Percentiles rank a stretch among this genome's conserved stretches.
Conservation (phyloP, 2,113 vertebrate genomes). For the Rutilus rutilus region DNA sequence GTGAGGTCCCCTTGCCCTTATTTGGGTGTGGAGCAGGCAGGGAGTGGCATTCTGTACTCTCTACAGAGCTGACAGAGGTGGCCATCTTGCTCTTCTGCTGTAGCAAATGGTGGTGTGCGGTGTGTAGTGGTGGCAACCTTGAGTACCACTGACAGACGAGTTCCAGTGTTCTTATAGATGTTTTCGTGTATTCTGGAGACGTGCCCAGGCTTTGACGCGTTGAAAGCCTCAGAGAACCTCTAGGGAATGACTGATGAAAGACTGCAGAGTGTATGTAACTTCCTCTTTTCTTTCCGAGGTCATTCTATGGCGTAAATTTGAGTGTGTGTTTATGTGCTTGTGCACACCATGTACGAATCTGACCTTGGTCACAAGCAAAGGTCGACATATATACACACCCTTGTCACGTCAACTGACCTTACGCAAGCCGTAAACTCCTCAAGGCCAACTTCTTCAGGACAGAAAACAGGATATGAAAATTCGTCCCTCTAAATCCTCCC, state of each 20-base stretch:
- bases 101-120: background rate
- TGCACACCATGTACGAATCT: slow-evolving; percentile 1
- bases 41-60: slow-evolving; percentile 25
- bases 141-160: background rate
- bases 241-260: slow-evolving; percentile 41
- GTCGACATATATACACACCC: slow-evolving; percentile 39
- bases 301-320: slow-evolving; percentile 68
- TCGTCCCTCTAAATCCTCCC: slow-evolving; percentile 71
- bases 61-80: background rate
- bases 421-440: slow-evolving; percentile 66
- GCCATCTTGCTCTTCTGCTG: slow-evolving; percentile 18
- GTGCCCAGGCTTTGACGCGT: slow-evolving; percentile 46
- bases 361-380: slow-evolving; percentile 21
- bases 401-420: slow-evolving; percentile 55
- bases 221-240: slow-evolving; percentile 49
- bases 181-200: slow-evolving; percentile 39
- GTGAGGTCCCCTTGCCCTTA: slow-evolving; percentile 58
- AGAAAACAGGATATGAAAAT: slow-evolving; percentile 75
- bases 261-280: slow-evolving; percentile 51
- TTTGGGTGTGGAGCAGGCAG: slow-evolving; percentile 53
- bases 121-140: background rate
- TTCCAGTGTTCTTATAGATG: background rate
- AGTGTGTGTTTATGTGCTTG: slow-evolving; percentile 41
- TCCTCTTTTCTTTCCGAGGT: slow-evolving; percentile 65
- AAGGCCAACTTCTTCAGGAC: slow-evolving; percentile 61